phyloP scores from a whole-genome alignment of 30 jellyfish, hydroid and myxozoan species.

The Pelagia noctiluca region DNA sequence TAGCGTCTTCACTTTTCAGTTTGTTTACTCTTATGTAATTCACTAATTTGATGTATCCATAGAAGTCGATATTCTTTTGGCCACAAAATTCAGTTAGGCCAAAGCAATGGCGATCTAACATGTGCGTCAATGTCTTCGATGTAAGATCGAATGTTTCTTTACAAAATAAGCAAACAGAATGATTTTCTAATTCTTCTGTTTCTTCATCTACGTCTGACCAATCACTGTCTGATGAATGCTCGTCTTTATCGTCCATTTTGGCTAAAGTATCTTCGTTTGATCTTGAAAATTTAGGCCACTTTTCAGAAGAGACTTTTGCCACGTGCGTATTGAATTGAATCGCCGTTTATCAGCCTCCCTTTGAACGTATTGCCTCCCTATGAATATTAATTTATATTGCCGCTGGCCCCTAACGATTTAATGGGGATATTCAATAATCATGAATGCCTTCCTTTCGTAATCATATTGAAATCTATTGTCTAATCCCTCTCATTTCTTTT shows the following conservation, averaged over 20 bases:
- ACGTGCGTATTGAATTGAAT: too few relatives aligned
- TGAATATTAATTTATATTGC: too few relatives aligned
- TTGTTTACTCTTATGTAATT: slow-evolving; percentile 65
- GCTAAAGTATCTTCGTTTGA: too few relatives aligned
- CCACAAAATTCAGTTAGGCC: slow-evolving; percentile 46
- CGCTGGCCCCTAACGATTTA: too few relatives aligned
- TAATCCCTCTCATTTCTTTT: too few relatives aligned
- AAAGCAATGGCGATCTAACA: slow-evolving; percentile 47
- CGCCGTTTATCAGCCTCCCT: too few relatives aligned
- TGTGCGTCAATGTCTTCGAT: slow-evolving; percentile 61
- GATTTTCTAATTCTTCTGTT: not conserved
- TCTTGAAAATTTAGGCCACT: too few relatives aligned
- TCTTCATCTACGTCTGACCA: slow-evolving; percentile 79
- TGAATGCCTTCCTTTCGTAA: too few relatives aligned
- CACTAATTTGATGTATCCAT: slow-evolving; percentile 68
- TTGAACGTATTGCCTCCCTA: too few relatives aligned
- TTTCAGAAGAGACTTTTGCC: too few relatives aligned
- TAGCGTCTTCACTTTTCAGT: slow-evolving; percentile 7
- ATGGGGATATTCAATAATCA: too few relatives aligned
- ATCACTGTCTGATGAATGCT: slow-evolving; percentile 63
- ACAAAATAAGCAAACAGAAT: slow-evolving; percentile 70
- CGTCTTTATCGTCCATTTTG: not conserved
- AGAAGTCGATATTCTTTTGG: slow-evolving; percentile 54
- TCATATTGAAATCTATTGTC: too few relatives aligned
- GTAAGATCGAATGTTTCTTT: slow-evolving; percentile 23